Base-by-base conservation (phyloP, 35 echinoderm and acorn worm genomes). In the Lytechinus pictus region DNA sequence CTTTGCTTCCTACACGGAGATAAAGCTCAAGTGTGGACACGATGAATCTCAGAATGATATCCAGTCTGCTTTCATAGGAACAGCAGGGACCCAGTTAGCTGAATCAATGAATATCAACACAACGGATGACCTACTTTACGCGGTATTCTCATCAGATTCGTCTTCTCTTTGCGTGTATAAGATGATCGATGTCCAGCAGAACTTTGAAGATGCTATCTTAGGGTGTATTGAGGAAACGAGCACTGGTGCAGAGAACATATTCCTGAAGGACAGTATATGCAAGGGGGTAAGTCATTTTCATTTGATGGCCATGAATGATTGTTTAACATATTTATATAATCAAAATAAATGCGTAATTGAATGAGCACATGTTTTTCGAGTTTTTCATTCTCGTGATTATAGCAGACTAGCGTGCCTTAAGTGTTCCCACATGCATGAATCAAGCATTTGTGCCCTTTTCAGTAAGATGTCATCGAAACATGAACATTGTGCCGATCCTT, bases 81-180 rank as follows among this genome's bases (percentile, higher is more conserved):
- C 91, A 55, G 95, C 95, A 86, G 95, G 95, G 28, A 79, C 92
- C 1, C 58, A 94, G 19, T n/a, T 96, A 33, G 95, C 95, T 10
- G 72, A 94, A 5, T 96, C 91, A 24, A 29, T 96, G 28, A 54
- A 86, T 54, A 89, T 94, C 28, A 6, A 61, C 29, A 3, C 8
- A 9, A 54, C 28, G 6, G 91, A 94, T 57, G 28, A 3, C 27
- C 16, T 96, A 27, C 28, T 96, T 12, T 96, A 94, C 44, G 95
- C 95, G 9, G 92, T 96, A 13, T 96, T 96, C 52, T 54, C 92
- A 12, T 51, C 3, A 4, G n/a, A 61, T 28, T 87, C 52, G 5
- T 96, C 95, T 57, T 92, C 95, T 6, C 53, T 96, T 16, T 96
- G 95, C 89, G 21, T 94, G 10, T 96, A 94, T 94, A 96, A 33